These are phyloP conservation scores for Trypoxylon attenuatum DNA, from an alignment of 2,888 invertebrate genomes.

Conservation along the genomic window DNA sequence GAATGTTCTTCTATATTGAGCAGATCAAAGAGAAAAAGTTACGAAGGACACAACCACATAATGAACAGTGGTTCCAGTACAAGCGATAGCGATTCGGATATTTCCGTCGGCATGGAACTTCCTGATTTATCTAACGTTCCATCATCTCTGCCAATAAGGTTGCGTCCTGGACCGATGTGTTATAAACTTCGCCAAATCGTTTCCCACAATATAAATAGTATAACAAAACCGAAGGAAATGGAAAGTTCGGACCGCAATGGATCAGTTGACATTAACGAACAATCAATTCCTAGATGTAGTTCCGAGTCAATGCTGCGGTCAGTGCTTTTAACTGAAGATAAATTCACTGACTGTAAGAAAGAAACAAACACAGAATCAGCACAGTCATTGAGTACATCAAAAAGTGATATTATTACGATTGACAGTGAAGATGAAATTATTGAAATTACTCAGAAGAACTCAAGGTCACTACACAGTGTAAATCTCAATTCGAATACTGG, in stretches of 20 bases:
- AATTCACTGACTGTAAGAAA: background rate
- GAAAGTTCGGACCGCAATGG: too few species aligned
- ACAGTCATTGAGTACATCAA: background rate
- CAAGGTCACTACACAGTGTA: background rate
- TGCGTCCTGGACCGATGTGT: slow-evolving; percentile 60
- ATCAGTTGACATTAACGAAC: too few species aligned
- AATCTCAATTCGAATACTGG: background rate
- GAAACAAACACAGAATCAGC: background rate
- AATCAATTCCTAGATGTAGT: too few species aligned
- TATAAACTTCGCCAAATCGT: background rate
- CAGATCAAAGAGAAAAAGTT: slow-evolving; percentile 14
- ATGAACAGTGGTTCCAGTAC: slow-evolving; percentile 20
- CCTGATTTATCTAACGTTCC: slow-evolving; percentile 16
- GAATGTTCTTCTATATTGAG: slow-evolving; percentile 70
- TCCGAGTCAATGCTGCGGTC: background rate
- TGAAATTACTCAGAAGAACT: slow-evolving; percentile 35
- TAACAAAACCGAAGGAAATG: too few species aligned
- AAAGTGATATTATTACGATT: slow-evolving; percentile 39
- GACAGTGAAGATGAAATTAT: slow-evolving; percentile 55
- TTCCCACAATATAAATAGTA: background rate
- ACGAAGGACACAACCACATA: background rate
- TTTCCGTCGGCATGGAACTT: slow-evolving; percentile 65
- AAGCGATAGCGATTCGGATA: slow-evolving; percentile 63
- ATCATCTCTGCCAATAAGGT: slow-evolving; percentile 17
- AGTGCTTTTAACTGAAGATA: background rate